Conservation (phyloP, 2,888 invertebrate genomes). For the Argynnis bischoffii region DNA sequence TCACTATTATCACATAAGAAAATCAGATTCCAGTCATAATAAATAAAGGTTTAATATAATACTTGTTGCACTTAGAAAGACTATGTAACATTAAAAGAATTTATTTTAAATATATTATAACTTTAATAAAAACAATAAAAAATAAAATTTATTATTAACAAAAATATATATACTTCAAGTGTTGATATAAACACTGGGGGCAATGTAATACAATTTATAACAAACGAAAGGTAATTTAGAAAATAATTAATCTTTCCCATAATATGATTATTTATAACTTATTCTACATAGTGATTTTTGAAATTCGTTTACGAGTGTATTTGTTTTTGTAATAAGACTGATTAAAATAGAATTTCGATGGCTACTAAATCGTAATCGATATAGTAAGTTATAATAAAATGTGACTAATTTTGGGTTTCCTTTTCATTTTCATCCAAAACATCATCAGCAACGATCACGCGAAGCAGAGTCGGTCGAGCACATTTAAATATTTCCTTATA, state of each 20-base stretch:
- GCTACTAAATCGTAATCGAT: slow-evolving; percentile 8
- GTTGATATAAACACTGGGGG: background rate
- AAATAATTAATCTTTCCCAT: slow-evolving; percentile 6
- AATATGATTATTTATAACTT: slow-evolving; percentile 1
- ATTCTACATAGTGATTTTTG: slow-evolving; percentile 28
- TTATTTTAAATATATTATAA: background rate
- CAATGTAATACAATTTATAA: background rate
- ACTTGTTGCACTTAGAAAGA: no score
- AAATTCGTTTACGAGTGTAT: slow-evolving; percentile 35
- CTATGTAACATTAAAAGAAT: no score
- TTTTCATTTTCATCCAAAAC: slow-evolving; percentile 7
- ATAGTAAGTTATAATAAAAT: slow-evolving; percentile 15
- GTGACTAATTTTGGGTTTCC: slow-evolving; percentile 10
- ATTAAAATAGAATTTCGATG: slow-evolving; percentile 28
- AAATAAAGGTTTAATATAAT: no score
- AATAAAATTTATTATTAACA: background rate
- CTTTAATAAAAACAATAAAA: slow-evolving; percentile 8
- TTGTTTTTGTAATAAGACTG: slow-evolving; percentile 20
- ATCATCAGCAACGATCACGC: slow-evolving; percentile 16
- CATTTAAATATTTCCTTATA: slow-evolving; percentile 40
- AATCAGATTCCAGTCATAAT: no score
- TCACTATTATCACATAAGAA: no score
- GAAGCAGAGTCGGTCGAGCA: slow-evolving; percentile 27
- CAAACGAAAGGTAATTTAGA: background rate
- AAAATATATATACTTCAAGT: no score